These are phyloP conservation scores for Ursus arctos DNA, from an alignment of 2,113 vertebrate species.

Conservation along the genomic window DNA sequence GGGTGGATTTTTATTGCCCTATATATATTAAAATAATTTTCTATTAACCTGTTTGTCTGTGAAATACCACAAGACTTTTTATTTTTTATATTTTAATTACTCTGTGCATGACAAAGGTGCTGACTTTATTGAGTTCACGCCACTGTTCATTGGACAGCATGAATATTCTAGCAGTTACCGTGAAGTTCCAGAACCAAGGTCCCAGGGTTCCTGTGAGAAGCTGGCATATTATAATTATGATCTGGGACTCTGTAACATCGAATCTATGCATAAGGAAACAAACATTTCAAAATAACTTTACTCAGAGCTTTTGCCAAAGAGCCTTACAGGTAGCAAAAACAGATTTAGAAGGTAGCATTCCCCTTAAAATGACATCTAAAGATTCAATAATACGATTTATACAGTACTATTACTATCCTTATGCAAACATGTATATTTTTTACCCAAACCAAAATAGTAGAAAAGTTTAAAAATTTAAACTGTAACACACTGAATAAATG, in stretches of 20 bases:
- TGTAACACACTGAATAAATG: conserved; percentile 32
- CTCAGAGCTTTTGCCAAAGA: conserved; percentile 61
- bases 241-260: conserved; percentile 92
- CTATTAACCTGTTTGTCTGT: conserved; percentile 58
- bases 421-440: conserved; percentile 55
- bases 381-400: conserved; percentile 32
- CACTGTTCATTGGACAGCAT: conserved; percentile 70
- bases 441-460: conserved; percentile 52
- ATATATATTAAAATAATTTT: conserved; percentile 46
- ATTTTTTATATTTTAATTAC: conserved; percentile 53
- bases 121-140: conserved; percentile 79
- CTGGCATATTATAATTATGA: conserved; percentile 88
- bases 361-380: conserved; percentile 45
- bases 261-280: conserved; percentile 88
- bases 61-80: conserved; percentile 57
- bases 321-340: conserved; percentile 47
- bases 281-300: conserved; percentile 84
- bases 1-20: conserved; percentile 76
- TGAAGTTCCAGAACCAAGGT: conserved; percentile 90
- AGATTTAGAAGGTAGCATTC: conserved; percentile 68
- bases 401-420: background rate
- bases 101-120: conserved; percentile 88
- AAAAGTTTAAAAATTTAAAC: conserved; percentile 43
- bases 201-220: conserved; percentile 88
- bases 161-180: conserved; percentile 86